A percentile compares a stretch with the other conserved stretches of the same genome.
Conservation (phyloP, 2,113 vertebrate species). For the Psammodynastes pulverulentus region DNA sequence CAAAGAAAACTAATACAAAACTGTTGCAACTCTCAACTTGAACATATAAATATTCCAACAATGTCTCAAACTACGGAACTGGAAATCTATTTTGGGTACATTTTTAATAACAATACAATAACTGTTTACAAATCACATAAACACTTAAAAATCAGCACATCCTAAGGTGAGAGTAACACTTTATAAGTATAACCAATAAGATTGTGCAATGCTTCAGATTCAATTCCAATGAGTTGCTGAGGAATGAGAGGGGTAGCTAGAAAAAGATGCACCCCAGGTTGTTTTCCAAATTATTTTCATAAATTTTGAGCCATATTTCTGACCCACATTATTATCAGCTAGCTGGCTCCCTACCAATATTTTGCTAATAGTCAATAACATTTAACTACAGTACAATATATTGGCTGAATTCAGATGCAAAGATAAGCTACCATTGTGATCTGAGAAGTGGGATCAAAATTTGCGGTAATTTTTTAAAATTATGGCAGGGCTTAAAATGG, state of each 20-base stretch:
- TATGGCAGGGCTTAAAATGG: not conserved
- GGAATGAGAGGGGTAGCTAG: not conserved
- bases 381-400: not conserved
- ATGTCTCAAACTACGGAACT: constrained; percentile 18
- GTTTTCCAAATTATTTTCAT: not conserved
- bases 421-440: not conserved
- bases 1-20: constrained; percentile 15
- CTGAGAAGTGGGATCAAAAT: not conserved
- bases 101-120: constrained; percentile 35
- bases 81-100: constrained; percentile 27
- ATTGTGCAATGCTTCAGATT: not conserved
- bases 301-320: not conserved
- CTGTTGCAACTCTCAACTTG: constrained; percentile 12
- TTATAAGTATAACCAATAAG: constrained; percentile 41
- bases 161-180: not conserved
- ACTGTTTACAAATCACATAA: constrained; percentile 52
- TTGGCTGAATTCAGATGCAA: not conserved
- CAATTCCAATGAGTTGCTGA: not conserved
- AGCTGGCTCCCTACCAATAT: not conserved
- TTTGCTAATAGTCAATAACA: not conserved
- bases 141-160: constrained; percentile 53
- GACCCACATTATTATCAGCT: not conserved
- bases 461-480: not conserved
- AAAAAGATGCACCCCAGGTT: not conserved
- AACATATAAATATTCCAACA: not conserved